Evolutionary conservation across 2,113 vertebrate species (phyloP).

Genomic region (Brienomyrus brachyistius): DNA sequence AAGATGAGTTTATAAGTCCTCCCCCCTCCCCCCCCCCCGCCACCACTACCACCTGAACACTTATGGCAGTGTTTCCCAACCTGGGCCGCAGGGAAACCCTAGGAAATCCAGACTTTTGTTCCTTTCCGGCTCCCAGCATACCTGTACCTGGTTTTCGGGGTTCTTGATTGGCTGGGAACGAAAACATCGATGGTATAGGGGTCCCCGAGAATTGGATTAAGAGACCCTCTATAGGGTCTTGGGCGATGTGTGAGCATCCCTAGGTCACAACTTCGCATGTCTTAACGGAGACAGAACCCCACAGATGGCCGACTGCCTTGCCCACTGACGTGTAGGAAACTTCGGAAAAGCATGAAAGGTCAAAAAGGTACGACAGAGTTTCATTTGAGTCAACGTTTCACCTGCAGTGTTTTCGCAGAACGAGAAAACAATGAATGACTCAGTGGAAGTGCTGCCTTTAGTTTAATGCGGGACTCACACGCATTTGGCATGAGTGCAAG

Average conservation of each 20-base stretch:
- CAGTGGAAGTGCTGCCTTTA: not conserved
- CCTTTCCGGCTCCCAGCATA: not conserved
- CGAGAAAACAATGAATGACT: not conserved
- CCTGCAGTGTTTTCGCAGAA: not conserved
- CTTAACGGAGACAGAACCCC: not conserved
- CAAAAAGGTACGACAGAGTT: not conserved
- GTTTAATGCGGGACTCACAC: not conserved
- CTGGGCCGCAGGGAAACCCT: not conserved
- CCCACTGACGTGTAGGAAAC: not conserved
- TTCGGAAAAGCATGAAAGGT: not conserved
- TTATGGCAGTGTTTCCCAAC: not conserved
- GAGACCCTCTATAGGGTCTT: not conserved
- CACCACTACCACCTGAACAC: not conserved
- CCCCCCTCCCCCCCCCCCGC: not conserved
- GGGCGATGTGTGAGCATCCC: not conserved
- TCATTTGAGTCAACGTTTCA: not conserved
- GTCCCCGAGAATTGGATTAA: not conserved
- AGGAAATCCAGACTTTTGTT: not conserved
- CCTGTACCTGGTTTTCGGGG: not conserved
- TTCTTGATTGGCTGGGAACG: not conserved
- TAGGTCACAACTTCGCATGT: not conserved
- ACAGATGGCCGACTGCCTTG: not conserved
- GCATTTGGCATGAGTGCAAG: not conserved
- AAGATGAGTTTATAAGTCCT: not conserved
- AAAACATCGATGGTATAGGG: not conserved